phyloP scores from a whole-genome alignment of 2,797 vertebrate species.

The Lacerta viridis region DNA sequence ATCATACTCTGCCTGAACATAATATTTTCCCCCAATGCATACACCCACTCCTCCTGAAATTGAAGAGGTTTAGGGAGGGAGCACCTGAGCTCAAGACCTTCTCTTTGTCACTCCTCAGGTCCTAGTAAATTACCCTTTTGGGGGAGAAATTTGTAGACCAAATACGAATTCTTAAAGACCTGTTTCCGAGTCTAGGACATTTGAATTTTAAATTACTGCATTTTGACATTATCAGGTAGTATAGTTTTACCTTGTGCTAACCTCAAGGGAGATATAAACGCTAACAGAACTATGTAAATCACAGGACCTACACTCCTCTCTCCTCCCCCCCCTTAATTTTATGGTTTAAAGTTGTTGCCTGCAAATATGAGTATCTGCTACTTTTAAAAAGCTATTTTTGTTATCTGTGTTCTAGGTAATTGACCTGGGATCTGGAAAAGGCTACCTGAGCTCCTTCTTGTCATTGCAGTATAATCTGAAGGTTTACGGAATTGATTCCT shows the following conservation, averaged over 20 bases:
- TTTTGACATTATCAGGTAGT: too few species aligned
- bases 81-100: not conserved
- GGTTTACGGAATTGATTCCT: constrained; percentile 97
- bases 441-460: constrained; percentile 96
- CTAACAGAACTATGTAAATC: constrained; percentile 18
- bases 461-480: constrained; percentile 91
- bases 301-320: constrained; percentile 20
- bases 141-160: not conserved
- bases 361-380: constrained; percentile 7
- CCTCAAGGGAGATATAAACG: not conserved
- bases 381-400: constrained; percentile 37
- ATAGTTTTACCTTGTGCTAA: not conserved
- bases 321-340: constrained; percentile 23
- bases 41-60: not conserved
- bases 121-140: not conserved
- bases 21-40: not conserved
- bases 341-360: constrained; percentile 43
- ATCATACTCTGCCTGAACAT: not conserved
- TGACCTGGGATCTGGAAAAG: constrained; percentile 97
- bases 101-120: not conserved
- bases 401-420: constrained; percentile 85
- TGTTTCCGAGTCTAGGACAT: not conserved
- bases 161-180: not conserved
- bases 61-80: not conserved
- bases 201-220: not conserved